Percentiles rank a stretch among this genome's conserved stretches.
phyloP scores from a whole-genome alignment of 2,888 invertebrate species.

The Dioctria linearis region DNA sequence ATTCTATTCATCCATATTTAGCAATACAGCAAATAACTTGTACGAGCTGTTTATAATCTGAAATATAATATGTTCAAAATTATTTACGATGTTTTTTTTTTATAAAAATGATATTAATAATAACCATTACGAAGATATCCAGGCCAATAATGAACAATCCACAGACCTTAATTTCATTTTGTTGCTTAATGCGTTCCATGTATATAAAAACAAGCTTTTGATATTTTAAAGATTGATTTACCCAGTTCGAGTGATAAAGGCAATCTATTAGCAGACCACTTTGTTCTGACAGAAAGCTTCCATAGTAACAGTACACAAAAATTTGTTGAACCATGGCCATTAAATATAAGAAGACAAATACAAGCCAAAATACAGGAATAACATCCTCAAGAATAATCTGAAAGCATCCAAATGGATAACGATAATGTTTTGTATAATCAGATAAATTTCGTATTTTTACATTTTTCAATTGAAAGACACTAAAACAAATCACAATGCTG shows the following conservation, averaged over 20 bases:
- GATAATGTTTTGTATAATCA: no score
- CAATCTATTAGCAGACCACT: slow-evolving; percentile 8
- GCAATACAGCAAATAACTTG: slow-evolving; percentile 23
- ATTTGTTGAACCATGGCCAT: slow-evolving; percentile 40
- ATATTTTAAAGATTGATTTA: background rate
- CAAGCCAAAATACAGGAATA: background rate
- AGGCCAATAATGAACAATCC: slow-evolving; percentile 14
- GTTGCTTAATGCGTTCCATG: slow-evolving; percentile 28
- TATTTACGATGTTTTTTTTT: no score
- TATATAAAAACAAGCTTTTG: slow-evolving; percentile 9
- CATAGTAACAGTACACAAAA: slow-evolving; percentile 28
- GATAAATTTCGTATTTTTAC: background rate
- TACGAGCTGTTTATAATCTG: slow-evolving; percentile 31
- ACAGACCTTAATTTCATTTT: slow-evolving; percentile 2
- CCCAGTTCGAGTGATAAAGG: slow-evolving; percentile 28
- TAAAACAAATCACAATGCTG: slow-evolving; percentile 31
- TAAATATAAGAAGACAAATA: background rate
- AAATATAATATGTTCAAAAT: background rate
- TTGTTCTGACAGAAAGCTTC: background rate
- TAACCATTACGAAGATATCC: slow-evolving; percentile 24
- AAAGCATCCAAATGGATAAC: background rate
- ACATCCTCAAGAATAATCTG: slow-evolving; percentile 12
- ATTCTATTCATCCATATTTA: slow-evolving; percentile 35
- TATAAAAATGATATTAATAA: background rate
- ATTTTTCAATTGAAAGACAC: slow-evolving; percentile 38